Percentiles rank a stretch among this genome's conserved stretches.
phyloP scores from a whole-genome alignment of 2,797 vertebrate genomes.

The Sebastes itinus region DNA sequence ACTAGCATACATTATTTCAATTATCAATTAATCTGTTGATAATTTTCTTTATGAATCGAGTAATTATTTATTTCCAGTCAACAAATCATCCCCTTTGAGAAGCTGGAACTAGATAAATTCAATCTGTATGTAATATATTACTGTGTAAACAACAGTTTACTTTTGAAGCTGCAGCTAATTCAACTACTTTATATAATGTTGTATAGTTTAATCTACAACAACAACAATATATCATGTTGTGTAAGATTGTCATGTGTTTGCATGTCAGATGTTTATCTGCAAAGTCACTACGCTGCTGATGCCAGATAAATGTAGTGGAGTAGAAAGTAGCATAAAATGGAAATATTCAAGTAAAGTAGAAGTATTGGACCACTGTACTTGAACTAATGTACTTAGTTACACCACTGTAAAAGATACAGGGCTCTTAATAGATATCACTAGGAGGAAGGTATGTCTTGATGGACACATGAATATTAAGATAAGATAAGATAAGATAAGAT shows the following conservation, averaged over 20 bases:
- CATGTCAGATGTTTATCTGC: neutral
- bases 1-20: too few species aligned
- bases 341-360: neutral
- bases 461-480: neutral
- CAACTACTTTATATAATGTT: too few species aligned
- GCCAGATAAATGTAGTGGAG: neutral
- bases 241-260: neutral
- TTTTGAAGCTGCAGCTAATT: neutral
- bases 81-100: too few species aligned
- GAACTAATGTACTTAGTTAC: neutral
- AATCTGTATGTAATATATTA: neutral
- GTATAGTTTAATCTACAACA: neutral
- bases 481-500: too few species aligned
- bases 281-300: neutral
- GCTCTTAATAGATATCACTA: neutral
- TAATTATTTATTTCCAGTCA: too few species aligned
- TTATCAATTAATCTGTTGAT: too few species aligned
- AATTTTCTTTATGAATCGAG: too few species aligned
- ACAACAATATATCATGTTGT: neutral
- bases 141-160: neutral
- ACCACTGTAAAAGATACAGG: neutral
- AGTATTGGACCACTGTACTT: neutral
- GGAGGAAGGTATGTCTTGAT: neutral
- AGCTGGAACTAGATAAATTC: too few species aligned
- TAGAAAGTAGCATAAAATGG: neutral